Percentiles rank a stretch among this genome's conserved stretches.
phyloP scores from a whole-genome alignment of 2,797 vertebrate species.

The Micrastur ruficollis region DNA sequence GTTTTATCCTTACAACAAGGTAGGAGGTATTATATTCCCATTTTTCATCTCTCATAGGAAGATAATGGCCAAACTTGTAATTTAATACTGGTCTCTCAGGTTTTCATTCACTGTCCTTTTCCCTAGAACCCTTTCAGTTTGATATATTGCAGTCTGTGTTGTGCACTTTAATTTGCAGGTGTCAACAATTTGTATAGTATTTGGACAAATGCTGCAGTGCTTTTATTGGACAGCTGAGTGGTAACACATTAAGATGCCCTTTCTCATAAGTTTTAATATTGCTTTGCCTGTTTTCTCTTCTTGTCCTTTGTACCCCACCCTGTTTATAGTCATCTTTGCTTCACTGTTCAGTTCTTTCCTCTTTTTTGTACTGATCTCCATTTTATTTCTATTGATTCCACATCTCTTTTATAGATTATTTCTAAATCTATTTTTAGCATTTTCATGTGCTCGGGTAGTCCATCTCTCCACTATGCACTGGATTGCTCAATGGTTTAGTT shows the following conservation, averaged over 20 bases:
- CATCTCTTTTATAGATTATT: background rate
- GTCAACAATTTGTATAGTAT: background rate
- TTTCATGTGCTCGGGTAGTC: background rate
- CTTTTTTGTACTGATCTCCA: background rate
- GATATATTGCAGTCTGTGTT: slow-evolving; percentile 1
- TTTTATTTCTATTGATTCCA: background rate
- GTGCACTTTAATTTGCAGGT: slow-evolving; percentile 36
- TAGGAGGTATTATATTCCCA: background rate
- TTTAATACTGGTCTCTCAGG: background rate
- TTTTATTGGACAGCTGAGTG: background rate
- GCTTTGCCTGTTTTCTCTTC: background rate
- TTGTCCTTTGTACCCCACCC: background rate
- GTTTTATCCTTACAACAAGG: background rate
- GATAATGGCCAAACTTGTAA: background rate
- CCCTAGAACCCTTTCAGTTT: background rate
- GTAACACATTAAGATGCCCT: background rate
- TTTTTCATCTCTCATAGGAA: slow-evolving; percentile 9
- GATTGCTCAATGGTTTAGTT: background rate
- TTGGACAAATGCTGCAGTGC: background rate
- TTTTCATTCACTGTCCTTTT: slow-evolving; percentile 20
- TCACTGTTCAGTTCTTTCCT: background rate
- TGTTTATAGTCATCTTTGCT: background rate
- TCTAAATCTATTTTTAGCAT: background rate
- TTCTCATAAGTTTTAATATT: background rate
- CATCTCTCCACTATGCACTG: background rate